A percentile compares a stretch with the other conserved stretches of the same genome.
Conservation (phyloP, 2,888 invertebrate genomes). For the Drosophila barbarae region DNA sequence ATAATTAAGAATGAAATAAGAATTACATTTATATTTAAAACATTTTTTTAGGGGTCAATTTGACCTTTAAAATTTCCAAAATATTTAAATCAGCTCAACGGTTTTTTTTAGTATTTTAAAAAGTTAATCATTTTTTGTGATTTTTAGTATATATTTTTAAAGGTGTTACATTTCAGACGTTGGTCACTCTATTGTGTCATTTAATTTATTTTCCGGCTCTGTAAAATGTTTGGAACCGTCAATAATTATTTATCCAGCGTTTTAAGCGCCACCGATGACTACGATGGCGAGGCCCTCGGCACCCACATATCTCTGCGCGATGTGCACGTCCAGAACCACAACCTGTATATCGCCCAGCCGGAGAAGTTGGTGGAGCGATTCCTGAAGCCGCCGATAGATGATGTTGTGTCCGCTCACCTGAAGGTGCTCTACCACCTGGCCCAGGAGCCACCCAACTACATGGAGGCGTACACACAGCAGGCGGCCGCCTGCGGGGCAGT, state of each 20-base stretch:
- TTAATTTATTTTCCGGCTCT: conserved; percentile 15
- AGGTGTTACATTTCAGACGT: too few species aligned
- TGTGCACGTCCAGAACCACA: conserved; percentile 86
- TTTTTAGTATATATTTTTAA: neutral
- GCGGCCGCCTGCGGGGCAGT: conserved; percentile 88
- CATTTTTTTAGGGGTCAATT: neutral
- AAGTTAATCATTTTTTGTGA: neutral
- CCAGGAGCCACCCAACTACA: conserved; percentile 80
- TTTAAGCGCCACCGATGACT: conserved; percentile 83
- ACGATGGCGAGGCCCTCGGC: conserved; percentile 83
- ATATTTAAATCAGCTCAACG: neutral
- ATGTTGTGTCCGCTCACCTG: conserved; percentile 87
- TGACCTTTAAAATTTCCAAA: neutral
- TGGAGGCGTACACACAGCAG: conserved; percentile 89
- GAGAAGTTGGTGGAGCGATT: conserved; percentile 86
- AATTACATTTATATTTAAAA: too few species aligned
- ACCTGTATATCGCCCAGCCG: conserved; percentile 85
- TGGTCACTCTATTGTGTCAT: too few species aligned
- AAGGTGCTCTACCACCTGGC: conserved; percentile 82
- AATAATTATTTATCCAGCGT: conserved; percentile 80
- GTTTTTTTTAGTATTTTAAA: neutral
- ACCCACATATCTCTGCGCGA: conserved; percentile 84
- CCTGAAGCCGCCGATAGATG: conserved; percentile 87
- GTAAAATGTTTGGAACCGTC: conserved; percentile 53
- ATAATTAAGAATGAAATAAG: too few species aligned